phyloP scores from a whole-genome alignment of 2,888 invertebrate genomes.

The Campoplex capitator region DNA sequence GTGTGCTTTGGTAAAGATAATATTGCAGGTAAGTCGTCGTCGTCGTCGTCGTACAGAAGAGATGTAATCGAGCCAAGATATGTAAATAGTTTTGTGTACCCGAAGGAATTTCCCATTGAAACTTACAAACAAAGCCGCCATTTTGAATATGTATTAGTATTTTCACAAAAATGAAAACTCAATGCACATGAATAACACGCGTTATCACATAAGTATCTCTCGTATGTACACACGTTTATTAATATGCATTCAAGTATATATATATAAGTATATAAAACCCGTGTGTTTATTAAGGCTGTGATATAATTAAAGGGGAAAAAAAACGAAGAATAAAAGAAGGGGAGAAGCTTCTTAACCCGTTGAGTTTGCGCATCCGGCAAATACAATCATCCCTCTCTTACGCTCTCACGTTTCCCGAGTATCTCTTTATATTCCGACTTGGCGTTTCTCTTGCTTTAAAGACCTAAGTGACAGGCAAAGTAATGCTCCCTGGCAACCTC shows the following conservation, averaged over 20 bases:
- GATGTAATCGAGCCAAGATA: constrained; percentile 57
- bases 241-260: neutral
- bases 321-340: constrained; percentile 25
- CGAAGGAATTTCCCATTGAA: constrained; percentile 59
- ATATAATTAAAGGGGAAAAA: constrained; percentile 51
- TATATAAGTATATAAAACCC: neutral
- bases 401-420: constrained; percentile 53
- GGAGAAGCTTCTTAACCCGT: constrained; percentile 39
- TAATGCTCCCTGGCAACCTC: constrained; percentile 63
- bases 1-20: constrained; percentile 19
- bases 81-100: constrained; percentile 42
- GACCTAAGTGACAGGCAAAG: constrained; percentile 74
- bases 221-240: constrained; percentile 1
- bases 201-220: constrained; percentile 14
- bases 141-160: constrained; percentile 37
- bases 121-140: neutral
- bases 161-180: constrained; percentile 55
- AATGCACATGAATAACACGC: neutral
- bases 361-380: constrained; percentile 68
- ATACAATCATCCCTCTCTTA: constrained; percentile 66
- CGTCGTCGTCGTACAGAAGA: constrained; percentile 1
- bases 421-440: constrained; percentile 27
- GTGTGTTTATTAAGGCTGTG: constrained; percentile 51
- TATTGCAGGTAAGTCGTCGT: neutral
- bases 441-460: constrained; percentile 71